A percentile compares a stretch with the other conserved stretches of the same genome.
Evolutionary conservation across 2,888 invertebrate species (phyloP).

Genomic region (Plebejus melissa): DNA sequence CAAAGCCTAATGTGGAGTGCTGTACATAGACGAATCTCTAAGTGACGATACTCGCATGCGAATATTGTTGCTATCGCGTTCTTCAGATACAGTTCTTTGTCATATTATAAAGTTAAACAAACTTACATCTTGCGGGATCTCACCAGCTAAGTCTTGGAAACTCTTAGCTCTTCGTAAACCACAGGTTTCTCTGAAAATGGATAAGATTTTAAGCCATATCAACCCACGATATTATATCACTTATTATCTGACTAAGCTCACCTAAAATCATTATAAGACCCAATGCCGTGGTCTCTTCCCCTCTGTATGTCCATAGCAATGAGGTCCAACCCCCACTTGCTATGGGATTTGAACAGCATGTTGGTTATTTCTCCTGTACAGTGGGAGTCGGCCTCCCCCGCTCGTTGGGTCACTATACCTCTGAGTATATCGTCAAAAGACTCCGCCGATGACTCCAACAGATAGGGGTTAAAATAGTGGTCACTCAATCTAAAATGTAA

Average conservation of each 20-base stretch:
- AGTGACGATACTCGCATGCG: too few relatives aligned
- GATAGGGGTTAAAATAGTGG: slow-evolving; percentile 75
- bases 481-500: slow-evolving; percentile 69
- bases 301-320: slow-evolving; percentile 82
- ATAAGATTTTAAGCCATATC: background rate
- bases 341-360: slow-evolving; percentile 58
- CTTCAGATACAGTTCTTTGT: too few relatives aligned
- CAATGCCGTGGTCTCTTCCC: slow-evolving; percentile 82
- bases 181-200: slow-evolving; percentile 84
- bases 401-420: slow-evolving; percentile 76
- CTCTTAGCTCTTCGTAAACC: slow-evolving; percentile 82
- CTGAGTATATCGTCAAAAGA: slow-evolving; percentile 76
- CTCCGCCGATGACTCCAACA: slow-evolving; percentile 68
- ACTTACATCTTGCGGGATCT: slow-evolving; percentile 82
- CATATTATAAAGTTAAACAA: too few relatives aligned
- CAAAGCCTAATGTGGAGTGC: too few relatives aligned
- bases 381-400: slow-evolving; percentile 77
- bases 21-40: too few relatives aligned
- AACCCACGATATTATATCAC: background rate
- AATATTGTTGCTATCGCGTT: too few relatives aligned
- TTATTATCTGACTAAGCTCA: slow-evolving; percentile 34
- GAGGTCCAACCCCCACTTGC: slow-evolving; percentile 79
- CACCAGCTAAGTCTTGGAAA: slow-evolving; percentile 85
- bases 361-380: slow-evolving; percentile 72
- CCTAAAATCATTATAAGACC: slow-evolving; percentile 82